Evolutionary conservation across 2,797 vertebrate species (phyloP).

Genomic region (Urosaurus nigricauda): DNA sequence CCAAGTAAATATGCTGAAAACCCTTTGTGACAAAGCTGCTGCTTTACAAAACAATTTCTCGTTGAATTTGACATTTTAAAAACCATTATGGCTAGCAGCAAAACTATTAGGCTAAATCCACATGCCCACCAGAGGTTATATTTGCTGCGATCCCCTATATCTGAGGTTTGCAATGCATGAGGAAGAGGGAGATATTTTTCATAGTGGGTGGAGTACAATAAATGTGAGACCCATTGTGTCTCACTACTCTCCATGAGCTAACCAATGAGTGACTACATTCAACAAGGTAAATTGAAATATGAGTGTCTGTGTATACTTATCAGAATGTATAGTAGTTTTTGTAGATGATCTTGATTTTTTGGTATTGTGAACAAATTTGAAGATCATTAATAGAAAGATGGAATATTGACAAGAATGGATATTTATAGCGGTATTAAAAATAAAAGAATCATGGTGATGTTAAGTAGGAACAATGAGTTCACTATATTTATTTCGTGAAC

Average conservation of each 20-base stretch:
- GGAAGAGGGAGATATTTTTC: neutral
- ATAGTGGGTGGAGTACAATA: neutral
- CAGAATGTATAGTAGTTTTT: neutral
- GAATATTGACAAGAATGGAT: neutral
- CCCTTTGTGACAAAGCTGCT: neutral
- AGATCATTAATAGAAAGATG: neutral
- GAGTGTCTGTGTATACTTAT: neutral
- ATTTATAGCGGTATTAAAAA: neutral
- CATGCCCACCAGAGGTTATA: neutral
- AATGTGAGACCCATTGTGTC: neutral
- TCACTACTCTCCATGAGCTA: neutral
- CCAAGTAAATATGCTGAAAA: neutral
- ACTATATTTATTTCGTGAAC: too few relatives aligned
- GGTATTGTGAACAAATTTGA: neutral
- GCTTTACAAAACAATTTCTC: neutral
- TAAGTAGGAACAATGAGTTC: too few relatives aligned
- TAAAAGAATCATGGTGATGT: neutral
- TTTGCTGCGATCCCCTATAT: neutral
- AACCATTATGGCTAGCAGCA: too few relatives aligned
- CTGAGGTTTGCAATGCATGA: too few relatives aligned
- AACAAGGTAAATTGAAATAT: neutral
- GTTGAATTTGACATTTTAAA: neutral
- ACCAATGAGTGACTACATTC: too few relatives aligned
- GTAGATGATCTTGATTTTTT: neutral
- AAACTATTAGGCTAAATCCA: neutral